Base-by-base conservation (phyloP, 2,113 vertebrate species). In the Pollachius pollachius region DNA sequence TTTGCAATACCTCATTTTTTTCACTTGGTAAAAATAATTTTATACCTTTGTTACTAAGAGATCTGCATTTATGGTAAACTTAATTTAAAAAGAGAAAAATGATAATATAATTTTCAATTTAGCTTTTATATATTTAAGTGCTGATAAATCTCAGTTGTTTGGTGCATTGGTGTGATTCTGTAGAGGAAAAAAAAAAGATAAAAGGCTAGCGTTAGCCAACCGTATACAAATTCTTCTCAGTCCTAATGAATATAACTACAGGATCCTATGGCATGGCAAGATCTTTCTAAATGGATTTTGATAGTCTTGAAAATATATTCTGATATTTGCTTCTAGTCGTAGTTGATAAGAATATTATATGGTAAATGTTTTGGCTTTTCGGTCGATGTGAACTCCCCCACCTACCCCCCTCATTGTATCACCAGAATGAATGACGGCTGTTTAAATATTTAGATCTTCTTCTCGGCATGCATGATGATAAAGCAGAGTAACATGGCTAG, bases 1-100 rank as follows among this genome's bases (percentile, higher is more conserved):
- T 99, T 99, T 99, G 96, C 97, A 98, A 99, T 99, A 98, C 96
- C 96, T 98, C 96, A 98, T 97, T 98, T 99, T 98, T 98, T 98
- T 96, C 96, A 97, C 96, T 98, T 97, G 96, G 95, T 97, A 97
- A 95, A 97, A 96, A 98, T 98, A 95, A 96, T 99, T 99, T 99
- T 98, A 95, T 99, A 99, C 95, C 97, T 98, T 99, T 99, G 97
- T 99, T 99, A 98, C 96, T 95, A 95, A 97, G 94, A 97, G 94
- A 98, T 96, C 96, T 97, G 96, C 95, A 97, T 97, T 97, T 96
- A 92, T 92, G 86, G 89, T 91, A 89, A 92, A 96, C 94, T 97
- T 98, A 95, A 97, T 97, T 98, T 96, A 97, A 97, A 90, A 85
- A 84, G 83, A 81, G 95, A 94, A 95, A 93, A 94, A 97, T 96